Conservation (phyloP, 2,113 vertebrate genomes). For the Leucosticte australis region DNA sequence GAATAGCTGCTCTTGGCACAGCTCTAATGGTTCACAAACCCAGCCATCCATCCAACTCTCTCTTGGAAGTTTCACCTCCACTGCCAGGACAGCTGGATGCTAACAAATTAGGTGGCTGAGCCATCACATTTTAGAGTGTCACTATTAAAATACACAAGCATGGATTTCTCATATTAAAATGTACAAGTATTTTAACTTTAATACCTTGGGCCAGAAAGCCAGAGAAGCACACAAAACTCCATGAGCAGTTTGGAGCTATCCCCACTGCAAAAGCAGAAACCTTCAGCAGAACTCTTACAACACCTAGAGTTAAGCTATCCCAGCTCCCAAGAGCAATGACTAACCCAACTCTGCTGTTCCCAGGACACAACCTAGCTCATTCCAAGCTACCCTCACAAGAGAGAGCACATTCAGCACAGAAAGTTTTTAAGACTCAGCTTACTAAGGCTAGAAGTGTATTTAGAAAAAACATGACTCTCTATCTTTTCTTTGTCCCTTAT, state of each 20-base stretch:
- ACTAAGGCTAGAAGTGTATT: not conserved
- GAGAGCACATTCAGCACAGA: not conserved
- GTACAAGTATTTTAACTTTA: not conserved
- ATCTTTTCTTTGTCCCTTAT: not conserved
- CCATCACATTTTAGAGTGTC: not conserved
- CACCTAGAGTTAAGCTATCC: not conserved
- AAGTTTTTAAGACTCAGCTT: not conserved
- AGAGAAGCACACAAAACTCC: not conserved
- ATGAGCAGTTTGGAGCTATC: not conserved
- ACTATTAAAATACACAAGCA: not conserved
- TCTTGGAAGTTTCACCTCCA: not conserved
- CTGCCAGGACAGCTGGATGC: not conserved
- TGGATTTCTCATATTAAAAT: not conserved
- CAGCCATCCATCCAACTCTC: not conserved
- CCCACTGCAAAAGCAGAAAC: not conserved
- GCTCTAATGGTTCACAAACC: not conserved
- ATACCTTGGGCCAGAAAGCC: not conserved
- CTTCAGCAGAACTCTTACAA: not conserved
- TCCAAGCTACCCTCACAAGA: not conserved
- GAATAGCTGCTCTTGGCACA: not conserved
- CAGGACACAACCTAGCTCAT: not conserved
- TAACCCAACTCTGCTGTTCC: not conserved
- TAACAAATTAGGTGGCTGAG: not conserved
- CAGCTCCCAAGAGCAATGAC: fast-evolving
- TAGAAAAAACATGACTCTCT: not conserved